A percentile compares a stretch with the other conserved stretches of the same genome.
Evolutionary conservation across 2,797 vertebrate species (phyloP).

Genomic region (Masticophis lateralis): DNA sequence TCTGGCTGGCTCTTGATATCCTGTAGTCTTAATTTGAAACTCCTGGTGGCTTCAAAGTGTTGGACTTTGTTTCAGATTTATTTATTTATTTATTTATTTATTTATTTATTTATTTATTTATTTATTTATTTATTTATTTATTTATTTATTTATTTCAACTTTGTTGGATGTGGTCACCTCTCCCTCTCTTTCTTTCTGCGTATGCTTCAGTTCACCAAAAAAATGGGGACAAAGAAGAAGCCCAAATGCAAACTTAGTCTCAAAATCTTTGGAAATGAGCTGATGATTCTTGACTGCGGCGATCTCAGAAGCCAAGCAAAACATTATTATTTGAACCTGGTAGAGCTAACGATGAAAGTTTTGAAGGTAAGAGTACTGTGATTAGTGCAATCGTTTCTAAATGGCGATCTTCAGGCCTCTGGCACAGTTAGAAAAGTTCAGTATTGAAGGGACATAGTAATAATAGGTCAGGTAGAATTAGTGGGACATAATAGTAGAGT

Average conservation of each 20-base stretch:
- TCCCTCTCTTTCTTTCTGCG: not conserved
- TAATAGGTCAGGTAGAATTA: no score
- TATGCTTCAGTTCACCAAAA: slow-evolving; percentile 71
- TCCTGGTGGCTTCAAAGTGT: not conserved
- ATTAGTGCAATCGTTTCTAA: not conserved
- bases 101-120: no score
- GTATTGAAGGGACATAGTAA: not conserved
- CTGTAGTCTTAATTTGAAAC: not conserved
- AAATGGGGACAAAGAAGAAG: slow-evolving; percentile 41
- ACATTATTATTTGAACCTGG: slow-evolving; percentile 74
- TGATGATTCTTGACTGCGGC: slow-evolving; percentile 78
- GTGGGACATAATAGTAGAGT: no score
- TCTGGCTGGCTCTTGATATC: not conserved
- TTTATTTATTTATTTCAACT: no score
- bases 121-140: no score
- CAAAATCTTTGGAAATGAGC: slow-evolving; percentile 84
- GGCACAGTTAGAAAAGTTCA: not conserved
- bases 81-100: no score
- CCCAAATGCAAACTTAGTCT: slow-evolving; percentile 75
- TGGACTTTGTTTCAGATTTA: not conserved
- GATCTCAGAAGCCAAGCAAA: slow-evolving; percentile 69
- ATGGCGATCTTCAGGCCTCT: not conserved
- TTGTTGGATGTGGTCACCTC: not conserved
- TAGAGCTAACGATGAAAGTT: slow-evolving; percentile 76
- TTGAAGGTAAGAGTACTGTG: slow-evolving; percentile 75